Conservation (phyloP, 1,140 invertebrate genomes). For the Dufourea novaeangliae region DNA sequence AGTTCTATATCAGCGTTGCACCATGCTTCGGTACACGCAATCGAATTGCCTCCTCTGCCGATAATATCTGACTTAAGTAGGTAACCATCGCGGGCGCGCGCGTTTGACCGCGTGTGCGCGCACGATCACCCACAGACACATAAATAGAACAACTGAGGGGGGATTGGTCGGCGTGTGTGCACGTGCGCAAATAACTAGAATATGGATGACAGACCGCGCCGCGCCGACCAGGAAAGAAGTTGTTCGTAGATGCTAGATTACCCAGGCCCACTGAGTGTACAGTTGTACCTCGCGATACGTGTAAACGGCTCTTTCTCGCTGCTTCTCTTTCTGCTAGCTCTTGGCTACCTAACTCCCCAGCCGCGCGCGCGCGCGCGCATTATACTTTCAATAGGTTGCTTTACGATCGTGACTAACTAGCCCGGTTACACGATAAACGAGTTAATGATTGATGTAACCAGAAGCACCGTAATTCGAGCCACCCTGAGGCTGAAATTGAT, state of each 20-base stretch:
- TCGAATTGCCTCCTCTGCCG: slow-evolving; percentile 66
- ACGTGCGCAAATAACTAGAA: slow-evolving; percentile 50
- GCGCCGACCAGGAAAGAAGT: slow-evolving; percentile 32
- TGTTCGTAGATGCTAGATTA: slow-evolving; percentile 45
- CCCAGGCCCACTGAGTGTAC: too few species aligned
- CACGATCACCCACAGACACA: not conserved
- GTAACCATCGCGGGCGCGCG: slow-evolving; percentile 54
- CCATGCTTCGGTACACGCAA: slow-evolving; percentile 73
- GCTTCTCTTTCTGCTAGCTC: not conserved
- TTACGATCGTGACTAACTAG: slow-evolving; percentile 45
- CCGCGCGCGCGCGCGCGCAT: slow-evolving; percentile 7
- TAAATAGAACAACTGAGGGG: slow-evolving; percentile 6
- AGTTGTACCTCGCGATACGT: slow-evolving; percentile 6
- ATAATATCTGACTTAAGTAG: slow-evolving; percentile 73
- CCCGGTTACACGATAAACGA: slow-evolving; percentile 39
- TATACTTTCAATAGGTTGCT: slow-evolving; percentile 49
- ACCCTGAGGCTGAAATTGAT: slow-evolving; percentile 24
- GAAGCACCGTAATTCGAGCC: slow-evolving; percentile 17
- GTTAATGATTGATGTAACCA: slow-evolving; percentile 49
- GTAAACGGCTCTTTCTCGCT: slow-evolving; percentile 23
- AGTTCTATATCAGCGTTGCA: slow-evolving; percentile 80
- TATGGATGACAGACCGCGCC: slow-evolving; percentile 33
- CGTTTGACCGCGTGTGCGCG: not conserved
- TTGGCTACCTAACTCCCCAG: not conserved
- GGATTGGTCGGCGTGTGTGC: too few species aligned